These are phyloP conservation scores for Cyprinella venusta DNA, from an alignment of 2,797 vertebrate genomes.

Conservation along the genomic window DNA sequence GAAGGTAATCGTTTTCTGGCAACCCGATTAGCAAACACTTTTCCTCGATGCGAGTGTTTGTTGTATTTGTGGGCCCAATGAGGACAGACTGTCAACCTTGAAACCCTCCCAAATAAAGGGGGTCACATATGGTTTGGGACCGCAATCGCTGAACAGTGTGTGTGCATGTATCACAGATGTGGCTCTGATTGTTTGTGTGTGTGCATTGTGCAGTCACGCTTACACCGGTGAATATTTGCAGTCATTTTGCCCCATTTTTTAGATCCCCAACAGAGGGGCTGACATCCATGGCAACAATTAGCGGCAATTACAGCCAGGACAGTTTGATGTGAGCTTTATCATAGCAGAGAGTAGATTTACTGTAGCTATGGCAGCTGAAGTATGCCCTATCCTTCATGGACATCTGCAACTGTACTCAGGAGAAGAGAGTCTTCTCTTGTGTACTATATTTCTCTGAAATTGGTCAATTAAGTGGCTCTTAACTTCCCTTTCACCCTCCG, in stretches of 20 bases:
- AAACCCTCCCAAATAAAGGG: conserved; percentile 48
- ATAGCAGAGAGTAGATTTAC: conserved; percentile 39
- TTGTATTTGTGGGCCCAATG: conserved; percentile 13
- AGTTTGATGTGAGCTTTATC: conserved; percentile 34
- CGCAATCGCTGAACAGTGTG: conserved; percentile 21
- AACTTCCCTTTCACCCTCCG: conserved; percentile 25
- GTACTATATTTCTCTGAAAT: conserved; percentile 47
- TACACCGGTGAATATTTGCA: conserved; percentile 36
- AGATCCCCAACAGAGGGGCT: conserved; percentile 50
- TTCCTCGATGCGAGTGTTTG: conserved; percentile 23
- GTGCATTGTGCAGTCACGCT: conserved; percentile 38
- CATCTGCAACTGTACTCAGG: conserved; percentile 38
- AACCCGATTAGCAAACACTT: conserved; percentile 6
- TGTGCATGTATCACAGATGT: conserved; percentile 38
- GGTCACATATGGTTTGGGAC: conserved; percentile 57
- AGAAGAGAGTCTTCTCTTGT: conserved; percentile 42
- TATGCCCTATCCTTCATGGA: conserved; percentile 40
- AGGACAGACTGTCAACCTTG: conserved; percentile 50
- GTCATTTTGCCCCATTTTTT: conserved; percentile 45
- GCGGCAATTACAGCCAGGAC: conserved; percentile 49
- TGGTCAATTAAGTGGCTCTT: conserved; percentile 50
- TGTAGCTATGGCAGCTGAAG: conserved; percentile 35
- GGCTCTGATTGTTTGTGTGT: conserved; percentile 35
- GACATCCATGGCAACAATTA: conserved; percentile 55
- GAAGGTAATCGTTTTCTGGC: conserved; percentile 42